A percentile compares a stretch with the other conserved stretches of the same genome.
Evolutionary conservation across 1,140 invertebrate genomes (phyloP).

Genomic region (Drosophila sp.): DNA sequence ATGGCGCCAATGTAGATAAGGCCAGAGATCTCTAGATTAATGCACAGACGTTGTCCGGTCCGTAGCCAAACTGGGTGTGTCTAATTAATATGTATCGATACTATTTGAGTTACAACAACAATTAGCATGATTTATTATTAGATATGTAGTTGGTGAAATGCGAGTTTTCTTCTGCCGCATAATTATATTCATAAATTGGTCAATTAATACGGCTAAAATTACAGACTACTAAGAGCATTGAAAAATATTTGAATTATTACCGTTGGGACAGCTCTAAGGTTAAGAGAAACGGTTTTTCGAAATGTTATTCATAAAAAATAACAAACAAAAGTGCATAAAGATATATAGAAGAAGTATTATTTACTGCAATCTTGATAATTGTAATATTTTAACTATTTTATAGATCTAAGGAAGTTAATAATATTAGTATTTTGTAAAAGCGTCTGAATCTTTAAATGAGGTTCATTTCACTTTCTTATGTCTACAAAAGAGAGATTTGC

Average conservation of each 20-base stretch:
- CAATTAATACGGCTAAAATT: constrained; percentile 60
- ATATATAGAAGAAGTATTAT: too few species aligned
- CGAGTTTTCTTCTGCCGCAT: constrained; percentile 42
- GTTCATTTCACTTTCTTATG: constrained; percentile 22
- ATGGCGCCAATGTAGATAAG: constrained; percentile 75
- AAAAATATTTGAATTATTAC: constrained; percentile 32
- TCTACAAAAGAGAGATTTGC: background rate
- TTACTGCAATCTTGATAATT: too few species aligned
- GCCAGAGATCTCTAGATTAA: constrained; percentile 72
- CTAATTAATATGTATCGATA: constrained; percentile 80
- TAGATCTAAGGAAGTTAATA: background rate
- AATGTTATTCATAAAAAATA: background rate
- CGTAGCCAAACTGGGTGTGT: constrained; percentile 57
- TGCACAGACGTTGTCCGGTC: constrained; percentile 50
- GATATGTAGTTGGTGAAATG: constrained; percentile 68
- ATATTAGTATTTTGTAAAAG: background rate
- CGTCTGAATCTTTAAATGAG: background rate
- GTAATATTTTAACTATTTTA: background rate
- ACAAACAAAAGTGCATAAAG: background rate
- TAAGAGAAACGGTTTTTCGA: too few species aligned
- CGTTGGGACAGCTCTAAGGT: background rate
- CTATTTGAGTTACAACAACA: constrained; percentile 79
- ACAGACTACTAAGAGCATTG: constrained; percentile 9
- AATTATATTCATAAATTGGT: constrained; percentile 67
- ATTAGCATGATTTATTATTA: constrained; percentile 73